phyloP scores from a whole-genome alignment of 2,797 vertebrate genomes.

The Spheniscus humboldti region DNA sequence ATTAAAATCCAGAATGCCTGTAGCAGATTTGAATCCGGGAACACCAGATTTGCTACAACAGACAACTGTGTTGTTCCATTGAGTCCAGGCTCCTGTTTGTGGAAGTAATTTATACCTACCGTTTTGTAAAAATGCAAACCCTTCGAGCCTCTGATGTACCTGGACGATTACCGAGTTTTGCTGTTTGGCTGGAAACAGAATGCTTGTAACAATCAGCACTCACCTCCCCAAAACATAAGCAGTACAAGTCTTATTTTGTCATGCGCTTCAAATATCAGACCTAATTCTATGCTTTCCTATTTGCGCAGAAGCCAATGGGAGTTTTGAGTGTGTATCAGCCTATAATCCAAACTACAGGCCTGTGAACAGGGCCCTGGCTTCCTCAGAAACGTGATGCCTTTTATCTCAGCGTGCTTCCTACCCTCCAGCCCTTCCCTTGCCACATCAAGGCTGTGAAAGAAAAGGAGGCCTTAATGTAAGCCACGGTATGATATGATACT shows the following conservation, averaged over 20 bases:
- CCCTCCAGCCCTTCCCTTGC: background rate
- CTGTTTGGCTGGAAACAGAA: background rate
- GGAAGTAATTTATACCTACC: background rate
- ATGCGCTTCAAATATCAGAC: background rate
- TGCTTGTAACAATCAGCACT: background rate
- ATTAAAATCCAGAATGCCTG: slow-evolving; percentile 48
- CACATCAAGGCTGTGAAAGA: background rate
- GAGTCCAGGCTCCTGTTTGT: background rate
- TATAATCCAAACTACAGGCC: background rate
- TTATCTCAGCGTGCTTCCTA: background rate
- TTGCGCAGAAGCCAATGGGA: background rate
- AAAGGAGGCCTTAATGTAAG: background rate
- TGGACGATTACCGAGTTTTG: background rate
- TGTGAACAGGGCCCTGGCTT: background rate
- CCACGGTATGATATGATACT: rapidly evolving
- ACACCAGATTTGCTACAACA: slow-evolving; percentile 21
- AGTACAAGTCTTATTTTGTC: background rate
- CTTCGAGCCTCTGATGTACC: background rate
- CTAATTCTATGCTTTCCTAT: background rate
- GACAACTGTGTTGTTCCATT: background rate
- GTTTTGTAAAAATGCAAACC: background rate
- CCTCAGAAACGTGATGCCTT: background rate
- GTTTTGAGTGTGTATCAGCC: background rate
- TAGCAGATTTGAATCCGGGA: slow-evolving; percentile 12
- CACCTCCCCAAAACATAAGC: background rate